Evolutionary conservation across 1,140 invertebrate genomes (phyloP).

Genomic region (Lerema accius): DNA sequence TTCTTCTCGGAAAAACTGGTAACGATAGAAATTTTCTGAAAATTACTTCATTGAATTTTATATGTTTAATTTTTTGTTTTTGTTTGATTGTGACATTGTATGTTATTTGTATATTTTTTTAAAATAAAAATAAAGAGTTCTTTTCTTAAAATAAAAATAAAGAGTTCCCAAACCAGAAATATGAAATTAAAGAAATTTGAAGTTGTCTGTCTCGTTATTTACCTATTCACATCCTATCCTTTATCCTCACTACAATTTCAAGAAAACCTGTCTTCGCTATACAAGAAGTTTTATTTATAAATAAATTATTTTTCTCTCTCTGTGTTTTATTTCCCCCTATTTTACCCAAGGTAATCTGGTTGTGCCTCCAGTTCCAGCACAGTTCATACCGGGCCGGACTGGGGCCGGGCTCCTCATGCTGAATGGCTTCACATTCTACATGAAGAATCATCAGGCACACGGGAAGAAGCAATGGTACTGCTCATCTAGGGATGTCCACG

Average conservation of each 20-base stretch:
- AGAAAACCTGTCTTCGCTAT: slow-evolving; percentile 28
- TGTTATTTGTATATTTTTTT: slow-evolving; percentile 40
- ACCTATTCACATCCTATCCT: slow-evolving; percentile 39
- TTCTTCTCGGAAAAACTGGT: slow-evolving; percentile 21
- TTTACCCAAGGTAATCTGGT: slow-evolving; percentile 57
- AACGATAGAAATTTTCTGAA: too few relatives aligned
- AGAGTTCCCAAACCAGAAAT: slow-evolving; percentile 26
- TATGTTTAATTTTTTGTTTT: slow-evolving; percentile 32
- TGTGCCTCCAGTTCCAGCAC: slow-evolving; percentile 73
- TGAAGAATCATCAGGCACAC: slow-evolving; percentile 77
- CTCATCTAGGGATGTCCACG: slow-evolving; percentile 72
- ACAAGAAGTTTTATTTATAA: slow-evolving; percentile 28
- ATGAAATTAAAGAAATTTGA: slow-evolving; percentile 44
- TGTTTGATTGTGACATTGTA: slow-evolving; percentile 15
- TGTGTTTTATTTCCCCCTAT: slow-evolving; percentile 54
- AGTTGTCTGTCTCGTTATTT: slow-evolving; percentile 61
- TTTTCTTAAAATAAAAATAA: too few relatives aligned
- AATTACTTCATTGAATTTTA: too few relatives aligned
- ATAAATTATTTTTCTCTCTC: slow-evolving; percentile 40
- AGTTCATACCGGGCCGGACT: slow-evolving; percentile 73
- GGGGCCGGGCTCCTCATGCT: slow-evolving; percentile 70
- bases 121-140: slow-evolving; percentile 41
- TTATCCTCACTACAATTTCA: neutral
- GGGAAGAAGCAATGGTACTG: slow-evolving; percentile 79
- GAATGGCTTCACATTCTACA: slow-evolving; percentile 77